Base-by-base conservation (phyloP, 2,888 invertebrate species). In the Oligia strigilis region DNA sequence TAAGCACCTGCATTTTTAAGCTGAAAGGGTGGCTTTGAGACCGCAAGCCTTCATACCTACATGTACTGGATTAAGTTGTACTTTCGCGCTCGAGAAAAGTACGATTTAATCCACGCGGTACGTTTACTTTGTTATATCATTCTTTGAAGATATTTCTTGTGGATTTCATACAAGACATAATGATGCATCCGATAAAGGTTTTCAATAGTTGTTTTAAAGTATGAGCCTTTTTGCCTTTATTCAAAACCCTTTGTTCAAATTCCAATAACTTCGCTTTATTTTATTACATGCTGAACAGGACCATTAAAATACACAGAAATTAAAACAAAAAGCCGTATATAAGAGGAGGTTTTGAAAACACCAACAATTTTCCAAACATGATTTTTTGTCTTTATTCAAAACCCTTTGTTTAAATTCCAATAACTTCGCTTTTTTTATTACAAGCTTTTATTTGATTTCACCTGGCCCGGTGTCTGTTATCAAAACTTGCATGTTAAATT, bases 51-150 rank as follows among this genome's bases (percentile, higher is more conserved):
- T 75, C 71, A 62, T 77, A 29, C 29, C 29, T 29, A 58, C 65
- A 81, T 64, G 43, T 62, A 71, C 70, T 43, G 72, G 65, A 87
- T 83, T 83, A 87, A 66, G 49, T 83, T 87, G 72, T 83, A 83
- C 29, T 55, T 43, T 58, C 64, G 5, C 13, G 69, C 29, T 83
- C 58, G 65, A 62, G 73, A 67, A 87, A 87, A 73, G 55, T 83
- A 83, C 17, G 55, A 49, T 43, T 52, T 71, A 73, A 73, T 83
- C 72, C 36, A 23, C 4, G 43, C 36, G 8, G 29, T 69, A 43
- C 52, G 4, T 43, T 1, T 66, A 1, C n/a, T 64, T 1, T 49
- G 40, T 36, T 60, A 9, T n/a, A 40, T 17, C 17, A 64, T 64
- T 36, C 1, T 14, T 17, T 29, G 2, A 77, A 19, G 11, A 6